Conservation (phyloP, 2,797 vertebrate species). For the Petrocephalus schoutedeni region DNA sequence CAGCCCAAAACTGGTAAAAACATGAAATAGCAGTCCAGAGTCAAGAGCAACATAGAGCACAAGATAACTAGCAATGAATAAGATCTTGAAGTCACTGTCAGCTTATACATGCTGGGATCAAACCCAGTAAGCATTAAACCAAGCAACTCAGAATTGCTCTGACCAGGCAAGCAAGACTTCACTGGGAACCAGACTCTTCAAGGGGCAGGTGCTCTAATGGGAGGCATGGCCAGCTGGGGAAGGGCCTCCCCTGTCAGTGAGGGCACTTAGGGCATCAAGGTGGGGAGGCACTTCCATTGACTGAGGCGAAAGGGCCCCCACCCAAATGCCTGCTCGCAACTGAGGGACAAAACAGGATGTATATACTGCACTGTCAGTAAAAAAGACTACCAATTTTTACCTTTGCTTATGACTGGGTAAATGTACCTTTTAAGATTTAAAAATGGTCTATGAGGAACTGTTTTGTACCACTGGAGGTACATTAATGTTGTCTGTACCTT, state of each 20-base stretch:
- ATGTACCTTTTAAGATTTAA: no score
- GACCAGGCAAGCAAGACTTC: neutral
- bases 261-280: neutral
- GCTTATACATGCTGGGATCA: neutral
- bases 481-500: no score
- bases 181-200: neutral
- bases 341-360: neutral
- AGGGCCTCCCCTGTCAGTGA: neutral
- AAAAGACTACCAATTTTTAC: no score
- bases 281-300: neutral
- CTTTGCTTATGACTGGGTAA: no score
- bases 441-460: no score
- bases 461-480: no score
- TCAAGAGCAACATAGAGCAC: neutral
- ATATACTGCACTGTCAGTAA: neutral
- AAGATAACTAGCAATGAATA: neutral
- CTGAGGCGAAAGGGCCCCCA: neutral
- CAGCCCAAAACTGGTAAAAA: neutral
- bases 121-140: neutral
- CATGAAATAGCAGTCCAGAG: neutral
- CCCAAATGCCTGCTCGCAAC: neutral
- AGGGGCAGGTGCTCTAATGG: neutral
- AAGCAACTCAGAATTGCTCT: neutral
- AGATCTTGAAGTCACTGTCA: neutral
- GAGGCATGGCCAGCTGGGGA: neutral